These are phyloP conservation scores for Sisor rabdophorus DNA, from an alignment of 2,113 vertebrate species.

Conservation along the genomic window DNA sequence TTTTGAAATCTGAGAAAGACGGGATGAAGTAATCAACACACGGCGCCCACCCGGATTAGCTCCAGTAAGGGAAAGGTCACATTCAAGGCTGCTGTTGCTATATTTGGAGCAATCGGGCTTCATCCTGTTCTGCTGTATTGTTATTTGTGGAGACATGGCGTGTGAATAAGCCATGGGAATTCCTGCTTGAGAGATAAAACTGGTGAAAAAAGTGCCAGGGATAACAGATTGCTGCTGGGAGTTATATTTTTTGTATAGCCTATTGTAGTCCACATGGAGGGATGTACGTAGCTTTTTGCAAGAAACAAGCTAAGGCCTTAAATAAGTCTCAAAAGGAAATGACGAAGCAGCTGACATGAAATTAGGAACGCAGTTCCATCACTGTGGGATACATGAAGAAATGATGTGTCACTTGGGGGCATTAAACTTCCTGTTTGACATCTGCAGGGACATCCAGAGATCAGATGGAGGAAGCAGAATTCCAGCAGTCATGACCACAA, in stretches of 20 bases:
- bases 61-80: conserved; percentile 27
- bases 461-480: neutral
- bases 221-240: neutral
- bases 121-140: conserved; percentile 14
- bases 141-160: neutral
- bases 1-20: conserved; percentile 4
- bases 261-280: neutral
- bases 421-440: conserved; percentile 42
- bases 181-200: neutral
- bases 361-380: conserved; percentile 64
- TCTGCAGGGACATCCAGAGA: neutral
- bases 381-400: conserved; percentile 78
- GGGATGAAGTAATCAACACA: neutral
- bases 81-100: conserved; percentile 21
- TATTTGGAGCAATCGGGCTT: conserved; percentile 8
- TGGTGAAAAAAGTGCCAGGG: neutral
- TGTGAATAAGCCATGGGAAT: conserved; percentile 13
- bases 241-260: neutral
- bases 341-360: conserved; percentile 58
- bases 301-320: neutral
- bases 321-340: neutral
- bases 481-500: neutral
- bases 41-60: conserved; percentile 11
- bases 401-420: conserved; percentile 70
- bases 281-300: neutral